These are phyloP conservation scores for Acyrthosiphon pisum DNA, from an alignment of 1,140 invertebrate species.

Conservation along the genomic window DNA sequence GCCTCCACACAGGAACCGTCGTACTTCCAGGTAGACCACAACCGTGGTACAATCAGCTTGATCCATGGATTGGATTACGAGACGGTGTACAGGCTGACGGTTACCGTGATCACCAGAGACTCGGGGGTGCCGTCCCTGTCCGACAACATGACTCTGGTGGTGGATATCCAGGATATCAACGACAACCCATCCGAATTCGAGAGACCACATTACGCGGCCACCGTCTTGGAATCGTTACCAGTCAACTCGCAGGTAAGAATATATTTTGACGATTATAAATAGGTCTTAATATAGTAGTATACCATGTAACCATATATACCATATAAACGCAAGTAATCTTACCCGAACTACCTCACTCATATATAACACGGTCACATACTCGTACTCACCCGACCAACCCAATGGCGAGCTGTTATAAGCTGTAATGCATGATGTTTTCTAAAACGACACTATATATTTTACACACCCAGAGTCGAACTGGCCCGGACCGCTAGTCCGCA, in stretches of 20 bases:
- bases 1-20: conserved; percentile 64
- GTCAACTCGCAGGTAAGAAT: conserved; percentile 81
- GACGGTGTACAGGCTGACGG: conserved; percentile 78
- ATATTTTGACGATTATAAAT: background rate
- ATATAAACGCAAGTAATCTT: background rate
- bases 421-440: no score
- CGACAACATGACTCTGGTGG: conserved; percentile 81
- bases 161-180: conserved; percentile 93
- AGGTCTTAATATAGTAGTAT: background rate
- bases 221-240: conserved; percentile 79
- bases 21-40: conserved; percentile 74
- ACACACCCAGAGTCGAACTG: no score
- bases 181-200: conserved; percentile 92
- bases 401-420: no score
- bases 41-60: conserved; percentile 73
- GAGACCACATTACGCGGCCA: conserved; percentile 78
- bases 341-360: background rate
- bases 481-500: no score
- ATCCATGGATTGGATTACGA: conserved; percentile 85
- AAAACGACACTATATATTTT: no score
- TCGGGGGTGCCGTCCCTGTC: conserved; percentile 75
- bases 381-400: no score
- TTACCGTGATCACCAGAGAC: conserved; percentile 84
- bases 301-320: background rate
- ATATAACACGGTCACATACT: background rate